phyloP scores from a whole-genome alignment of 2,113 vertebrate species.

The Catharus minimus region DNA sequence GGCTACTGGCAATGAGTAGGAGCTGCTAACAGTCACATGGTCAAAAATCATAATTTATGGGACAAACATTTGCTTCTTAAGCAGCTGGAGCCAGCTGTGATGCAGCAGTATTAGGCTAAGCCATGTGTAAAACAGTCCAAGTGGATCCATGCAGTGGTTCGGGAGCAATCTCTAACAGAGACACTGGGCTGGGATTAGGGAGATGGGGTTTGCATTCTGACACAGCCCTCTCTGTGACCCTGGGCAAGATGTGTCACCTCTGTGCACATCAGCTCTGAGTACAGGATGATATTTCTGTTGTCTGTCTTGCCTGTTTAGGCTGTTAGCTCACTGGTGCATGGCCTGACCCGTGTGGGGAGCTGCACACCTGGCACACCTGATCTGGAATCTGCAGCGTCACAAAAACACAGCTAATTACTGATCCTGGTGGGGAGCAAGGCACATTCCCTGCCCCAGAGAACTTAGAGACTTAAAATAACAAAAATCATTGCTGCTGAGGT shows the following conservation, averaged over 20 bases:
- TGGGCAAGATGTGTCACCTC: slow-evolving; percentile 29
- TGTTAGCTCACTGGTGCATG: neutral
- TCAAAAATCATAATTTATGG: neutral
- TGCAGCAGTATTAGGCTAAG: neutral
- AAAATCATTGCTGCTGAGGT: neutral
- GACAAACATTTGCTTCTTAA: neutral
- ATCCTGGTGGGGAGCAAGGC: neutral
- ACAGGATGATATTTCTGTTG: slow-evolving; percentile 32
- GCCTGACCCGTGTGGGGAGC: neutral
- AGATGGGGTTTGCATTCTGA: neutral
- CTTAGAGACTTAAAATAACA: neutral
- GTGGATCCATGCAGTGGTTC: neutral
- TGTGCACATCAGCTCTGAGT: neutral
- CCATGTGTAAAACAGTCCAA: neutral
- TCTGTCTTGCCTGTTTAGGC: slow-evolving; percentile 26
- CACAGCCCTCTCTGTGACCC: slow-evolving; percentile 43
- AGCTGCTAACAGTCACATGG: neutral
- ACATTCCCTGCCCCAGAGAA: neutral
- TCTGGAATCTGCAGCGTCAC: neutral
- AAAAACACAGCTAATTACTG: neutral
- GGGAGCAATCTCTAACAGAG: neutral
- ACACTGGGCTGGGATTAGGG: neutral
- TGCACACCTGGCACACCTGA: slow-evolving; percentile 6
- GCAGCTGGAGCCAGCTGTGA: slow-evolving; percentile 1
- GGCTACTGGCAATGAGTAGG: neutral